Base-by-base conservation (phyloP, 2,888 invertebrate genomes). In the Brenthis hecate region DNA sequence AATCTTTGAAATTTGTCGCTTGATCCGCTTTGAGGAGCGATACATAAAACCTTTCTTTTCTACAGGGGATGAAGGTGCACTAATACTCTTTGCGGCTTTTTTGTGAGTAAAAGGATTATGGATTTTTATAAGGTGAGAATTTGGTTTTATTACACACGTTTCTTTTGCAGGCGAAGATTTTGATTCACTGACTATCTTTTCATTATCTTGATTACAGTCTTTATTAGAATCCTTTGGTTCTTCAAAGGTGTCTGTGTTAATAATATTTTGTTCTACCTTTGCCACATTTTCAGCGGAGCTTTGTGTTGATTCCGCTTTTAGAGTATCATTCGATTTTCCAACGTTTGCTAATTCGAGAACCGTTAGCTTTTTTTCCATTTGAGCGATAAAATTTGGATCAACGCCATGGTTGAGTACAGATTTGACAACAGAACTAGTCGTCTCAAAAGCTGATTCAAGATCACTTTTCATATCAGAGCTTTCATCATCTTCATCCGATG, bases 351-450 rank as follows among this genome's bases (percentile, higher is more conserved):
- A 74, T 73, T 85, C 82, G 4, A 87, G 77, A 36, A 74, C 76
- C 50, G 81, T 81, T 53, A 89, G 77, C 75, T 92, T 92, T 68
- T 76, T 86, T 55, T 89, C 89, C 84, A 89, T 87, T 73, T 87
- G 84, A 8, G 84, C 83, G 65, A 88, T 81, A 13, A 87, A 78
- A 51, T 74, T 77, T 6, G 84, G 85, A 77, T 89, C 78, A 0
- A 84, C 74, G 66, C 85, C 84, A 32, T 89, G 85, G 67, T 84
- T 90, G 53, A 93, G 75, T 23, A 94, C 94, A 48, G 94, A 92
- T 76, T 93, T 92, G 5, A 94, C 93, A 28, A 95, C 90, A 61
- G 94, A 93, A 77, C 94, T 94, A 1, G 94, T 93, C 13, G 94
- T 94, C 78, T 94, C 94, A 56, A 91, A 77, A 43, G 86, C 83